Conservation (phyloP, 2,888 invertebrate species). For the Mythimna albipuncta region DNA sequence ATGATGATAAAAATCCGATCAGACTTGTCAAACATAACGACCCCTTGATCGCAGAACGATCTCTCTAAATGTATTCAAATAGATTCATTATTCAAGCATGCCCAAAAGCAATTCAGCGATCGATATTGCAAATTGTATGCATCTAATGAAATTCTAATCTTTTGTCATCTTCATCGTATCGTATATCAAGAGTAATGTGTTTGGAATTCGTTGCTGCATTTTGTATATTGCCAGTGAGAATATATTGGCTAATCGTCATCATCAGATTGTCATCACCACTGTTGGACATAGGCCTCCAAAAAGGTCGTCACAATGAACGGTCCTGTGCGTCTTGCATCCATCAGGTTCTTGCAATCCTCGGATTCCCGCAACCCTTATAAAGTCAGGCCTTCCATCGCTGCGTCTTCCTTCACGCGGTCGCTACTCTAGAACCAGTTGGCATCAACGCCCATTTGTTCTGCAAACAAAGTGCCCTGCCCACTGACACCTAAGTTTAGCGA, state of each 20-base stretch:
- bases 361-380: too few relatives aligned
- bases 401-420: too few relatives aligned
- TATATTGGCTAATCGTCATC: not conserved
- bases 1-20: not conserved
- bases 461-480: too few relatives aligned
- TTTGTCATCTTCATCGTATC: conserved; percentile 20
- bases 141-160: conserved; percentile 46
- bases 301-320: too few relatives aligned
- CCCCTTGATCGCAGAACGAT: conserved; percentile 24
- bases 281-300: too few relatives aligned
- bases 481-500: too few relatives aligned
- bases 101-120: conserved; percentile 51
- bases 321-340: too few relatives aligned
- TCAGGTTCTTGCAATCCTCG: too few relatives aligned
- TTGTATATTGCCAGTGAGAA: not conserved
- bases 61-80: conserved; percentile 60
- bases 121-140: conserved; percentile 61
- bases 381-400: too few relatives aligned
- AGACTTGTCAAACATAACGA: conserved; percentile 21
- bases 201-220: not conserved
- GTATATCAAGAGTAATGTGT: conserved; percentile 6
- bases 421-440: too few relatives aligned
- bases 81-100: conserved; percentile 62
- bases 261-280: too few relatives aligned
- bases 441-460: too few relatives aligned